A percentile compares a stretch with the other conserved stretches of the same genome.
Evolutionary conservation across 2,113 vertebrate genomes (phyloP).

Genomic region (Leiothrix lutea): DNA sequence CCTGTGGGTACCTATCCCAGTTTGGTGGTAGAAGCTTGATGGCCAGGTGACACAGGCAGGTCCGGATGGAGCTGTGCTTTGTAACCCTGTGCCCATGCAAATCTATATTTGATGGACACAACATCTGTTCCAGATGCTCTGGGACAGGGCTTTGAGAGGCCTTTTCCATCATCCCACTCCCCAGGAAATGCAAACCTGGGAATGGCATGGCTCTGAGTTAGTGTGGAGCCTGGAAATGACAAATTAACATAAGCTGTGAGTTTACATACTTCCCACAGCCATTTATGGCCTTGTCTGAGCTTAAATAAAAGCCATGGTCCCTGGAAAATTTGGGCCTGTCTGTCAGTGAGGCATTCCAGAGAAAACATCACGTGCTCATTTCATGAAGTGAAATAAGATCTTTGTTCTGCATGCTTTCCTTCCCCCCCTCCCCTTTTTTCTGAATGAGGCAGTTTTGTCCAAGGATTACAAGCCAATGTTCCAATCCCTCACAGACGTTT

Average conservation of each 20-base stretch:
- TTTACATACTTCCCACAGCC: not conserved
- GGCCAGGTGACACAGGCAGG: not conserved
- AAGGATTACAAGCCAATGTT: conserved; percentile 46
- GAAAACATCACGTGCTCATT: conserved; percentile 44
- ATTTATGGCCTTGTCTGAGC: conserved; percentile 21
- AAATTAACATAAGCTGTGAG: conserved; percentile 2
- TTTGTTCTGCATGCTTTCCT: conserved; percentile 19
- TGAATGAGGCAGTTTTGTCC: conserved; percentile 57
- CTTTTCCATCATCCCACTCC: not conserved
- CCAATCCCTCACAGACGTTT: conserved; percentile 57
- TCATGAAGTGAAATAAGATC: conserved; percentile 51
- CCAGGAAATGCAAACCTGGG: not conserved
- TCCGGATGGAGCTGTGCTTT: not conserved
- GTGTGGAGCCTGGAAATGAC: not conserved
- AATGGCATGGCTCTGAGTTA: not conserved
- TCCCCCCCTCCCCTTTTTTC: not conserved
- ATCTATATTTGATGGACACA: not conserved
- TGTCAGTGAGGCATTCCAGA: conserved; percentile 41
- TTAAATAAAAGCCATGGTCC: not conserved
- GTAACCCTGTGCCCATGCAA: not conserved
- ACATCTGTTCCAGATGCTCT: not conserved
- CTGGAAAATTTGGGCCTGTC: conserved; percentile 30
- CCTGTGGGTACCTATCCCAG: not conserved
- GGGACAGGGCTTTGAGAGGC: not conserved
- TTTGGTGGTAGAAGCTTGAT: not conserved